phyloP scores from a whole-genome alignment of 2,888 invertebrate genomes.

The Falcaria lacertinaria region DNA sequence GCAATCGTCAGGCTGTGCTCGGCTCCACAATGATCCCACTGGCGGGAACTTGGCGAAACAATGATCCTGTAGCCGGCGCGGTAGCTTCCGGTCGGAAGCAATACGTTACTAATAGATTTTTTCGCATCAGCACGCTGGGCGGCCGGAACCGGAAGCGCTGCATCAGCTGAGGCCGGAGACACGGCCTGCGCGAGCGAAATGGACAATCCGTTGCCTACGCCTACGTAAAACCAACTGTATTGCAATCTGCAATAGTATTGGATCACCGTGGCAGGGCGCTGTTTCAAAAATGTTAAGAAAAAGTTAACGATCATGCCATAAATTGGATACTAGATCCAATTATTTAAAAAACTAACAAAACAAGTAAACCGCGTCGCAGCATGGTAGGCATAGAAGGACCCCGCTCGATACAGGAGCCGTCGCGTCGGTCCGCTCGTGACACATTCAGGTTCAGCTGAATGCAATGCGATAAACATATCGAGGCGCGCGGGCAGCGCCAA shows the following conservation, averaged over 20 bases:
- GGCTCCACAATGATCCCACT: background rate
- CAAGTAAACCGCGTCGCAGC: no score
- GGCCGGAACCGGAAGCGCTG: constrained; percentile 8
- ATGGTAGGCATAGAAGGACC: no score
- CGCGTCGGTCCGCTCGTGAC: background rate
- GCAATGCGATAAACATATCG: background rate
- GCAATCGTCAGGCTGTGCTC: background rate
- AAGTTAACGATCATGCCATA: no score
- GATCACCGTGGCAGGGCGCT: no score
- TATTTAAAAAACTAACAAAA: no score
- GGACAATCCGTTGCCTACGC: no score
- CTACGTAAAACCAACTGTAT: no score
- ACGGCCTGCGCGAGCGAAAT: background rate
- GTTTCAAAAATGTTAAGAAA: no score
- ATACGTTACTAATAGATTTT: constrained; percentile 1
- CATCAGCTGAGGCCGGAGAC: constrained; percentile 13
- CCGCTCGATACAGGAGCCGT: background rate
- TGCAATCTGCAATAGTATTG: no score
- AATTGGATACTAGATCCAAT: no score
- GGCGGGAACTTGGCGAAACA: background rate
- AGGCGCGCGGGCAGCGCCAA: background rate
- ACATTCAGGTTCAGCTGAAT: background rate
- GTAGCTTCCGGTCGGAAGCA: background rate
- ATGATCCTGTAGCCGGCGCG: background rate
- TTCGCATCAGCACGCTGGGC: constrained; percentile 1